Conservation (phyloP, 1,140 invertebrate genomes). For the Contarinia nasturtii region DNA sequence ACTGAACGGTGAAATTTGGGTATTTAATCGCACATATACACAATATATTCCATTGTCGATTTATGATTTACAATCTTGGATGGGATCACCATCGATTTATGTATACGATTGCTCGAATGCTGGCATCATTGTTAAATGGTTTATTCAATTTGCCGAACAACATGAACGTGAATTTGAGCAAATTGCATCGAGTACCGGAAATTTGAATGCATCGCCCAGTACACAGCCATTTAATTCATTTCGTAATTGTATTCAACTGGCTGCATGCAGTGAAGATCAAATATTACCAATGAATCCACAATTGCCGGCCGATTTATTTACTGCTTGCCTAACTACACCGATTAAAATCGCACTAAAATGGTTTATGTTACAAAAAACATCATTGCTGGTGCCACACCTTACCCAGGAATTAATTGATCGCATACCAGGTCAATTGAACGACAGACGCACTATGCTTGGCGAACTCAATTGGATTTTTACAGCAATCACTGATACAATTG, state of each 20-base stretch:
- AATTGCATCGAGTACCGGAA: not conserved
- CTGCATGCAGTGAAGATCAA: slow-evolving; percentile 80
- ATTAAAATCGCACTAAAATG: slow-evolving; percentile 92
- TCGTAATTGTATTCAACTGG: slow-evolving; percentile 89
- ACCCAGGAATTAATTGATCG: not conserved
- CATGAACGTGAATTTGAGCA: slow-evolving; percentile 69
- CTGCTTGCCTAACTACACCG: slow-evolving; percentile 92
- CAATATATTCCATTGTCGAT: slow-evolving; percentile 98
- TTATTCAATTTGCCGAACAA: slow-evolving; percentile 79
- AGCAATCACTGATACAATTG: slow-evolving; percentile 99
- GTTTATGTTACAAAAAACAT: slow-evolving; percentile 70
- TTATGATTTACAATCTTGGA: slow-evolving; percentile 97
- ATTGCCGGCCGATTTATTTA: slow-evolving; percentile 97
- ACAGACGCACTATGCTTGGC: slow-evolving; percentile 91
- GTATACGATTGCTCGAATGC: slow-evolving; percentile 99
- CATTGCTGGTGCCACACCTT: slow-evolving; percentile 54
- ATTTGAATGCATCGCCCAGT: not conserved
- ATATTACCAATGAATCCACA: slow-evolving; percentile 94
- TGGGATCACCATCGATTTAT: slow-evolving; percentile 96
- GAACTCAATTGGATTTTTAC: slow-evolving; percentile 99
- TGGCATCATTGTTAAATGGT: slow-evolving; percentile 85
- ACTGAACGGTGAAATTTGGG: slow-evolving; percentile 98
- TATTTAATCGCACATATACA: slow-evolving; percentile 95
- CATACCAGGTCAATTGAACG: slow-evolving; percentile 87
- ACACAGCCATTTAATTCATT: slow-evolving; percentile 25